Evolutionary conservation across 2,797 vertebrate genomes (phyloP), one percentile per base, ranked within the genome.

Genomic region (Myotis daubentonii): DNA sequence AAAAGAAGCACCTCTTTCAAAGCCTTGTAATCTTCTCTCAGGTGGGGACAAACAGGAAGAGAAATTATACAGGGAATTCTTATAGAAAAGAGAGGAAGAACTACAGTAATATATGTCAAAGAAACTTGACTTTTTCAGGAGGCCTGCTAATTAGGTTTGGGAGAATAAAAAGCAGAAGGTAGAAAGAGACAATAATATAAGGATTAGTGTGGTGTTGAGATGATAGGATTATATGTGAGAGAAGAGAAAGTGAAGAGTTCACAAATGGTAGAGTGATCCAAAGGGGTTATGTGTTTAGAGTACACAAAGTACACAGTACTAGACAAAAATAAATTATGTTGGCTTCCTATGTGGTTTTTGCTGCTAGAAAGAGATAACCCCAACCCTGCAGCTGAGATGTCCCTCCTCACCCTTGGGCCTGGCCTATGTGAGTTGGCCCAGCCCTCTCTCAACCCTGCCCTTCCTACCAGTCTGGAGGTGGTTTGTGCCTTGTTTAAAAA

Each of bases 21-120:
- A 93, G 19, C 78, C 49, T 49, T 76, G 70, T 41, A 75, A 82
- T 88, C 47, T 41, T 76, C 44, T 93, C 47, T 76, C n/a, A 93
- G 49, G 49, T 68, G 60, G 25, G 49, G 49, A 57, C 60, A 76
- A 70, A 68, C 12, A 41, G 57, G 75, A 89, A 79, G 65, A 93
- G 81, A 88, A 75, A 57, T 83, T 76, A 38, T 44, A 7, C 68
- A 76, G 25, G 25, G 19, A 83, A 83, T 76, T 81, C n/a, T 76
- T 70, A 0, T 57, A 68, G 25, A 33, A 28, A 38, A 72, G 38
- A 87, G 15, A 76, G 57, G 70, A 68, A 89, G n/a, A 89, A 76
- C 11, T 70, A 85, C 22, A 84, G 41, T 85, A 71, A 51, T 71
- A 44, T 28, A 16, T 89, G 41, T 12, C 20, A 71, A 65, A 33